These are phyloP conservation scores for Asbolus verrucosus DNA, from an alignment of 1,140 invertebrate species.

Conservation along the genomic window DNA sequence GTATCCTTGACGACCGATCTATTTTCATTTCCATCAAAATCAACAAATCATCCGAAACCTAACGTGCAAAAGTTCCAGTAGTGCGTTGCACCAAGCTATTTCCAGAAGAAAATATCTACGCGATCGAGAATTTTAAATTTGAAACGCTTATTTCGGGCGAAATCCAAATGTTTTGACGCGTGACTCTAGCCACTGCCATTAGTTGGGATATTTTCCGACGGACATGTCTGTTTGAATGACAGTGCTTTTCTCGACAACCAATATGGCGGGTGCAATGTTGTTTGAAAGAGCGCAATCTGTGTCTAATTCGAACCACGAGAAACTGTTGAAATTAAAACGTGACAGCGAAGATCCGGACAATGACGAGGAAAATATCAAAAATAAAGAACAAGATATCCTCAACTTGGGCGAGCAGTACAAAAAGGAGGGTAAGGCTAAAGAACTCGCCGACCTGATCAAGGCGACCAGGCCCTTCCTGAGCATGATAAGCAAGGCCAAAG, in stretches of 20 bases:
- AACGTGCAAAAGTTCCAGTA: too few species aligned
- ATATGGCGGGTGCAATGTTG: slow-evolving; percentile 88
- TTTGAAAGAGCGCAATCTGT: slow-evolving; percentile 83
- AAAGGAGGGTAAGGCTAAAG: slow-evolving; percentile 93
- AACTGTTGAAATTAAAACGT: slow-evolving; percentile 79
- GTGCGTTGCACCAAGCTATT: too few species aligned
- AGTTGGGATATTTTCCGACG: slow-evolving; percentile 4
- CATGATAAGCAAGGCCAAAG: slow-evolving; percentile 98
- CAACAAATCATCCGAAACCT: too few species aligned
- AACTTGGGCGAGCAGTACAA: slow-evolving; percentile 91
- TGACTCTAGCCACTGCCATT: slow-evolving; percentile 32
- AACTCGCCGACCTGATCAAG: slow-evolving; percentile 93
- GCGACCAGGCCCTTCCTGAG: slow-evolving; percentile 93
- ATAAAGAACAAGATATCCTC: slow-evolving; percentile 91
- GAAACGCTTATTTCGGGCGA: too few species aligned
- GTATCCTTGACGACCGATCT: too few species aligned
- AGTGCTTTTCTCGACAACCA: slow-evolving; percentile 64
- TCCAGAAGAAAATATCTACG: too few species aligned
- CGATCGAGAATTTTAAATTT: too few species aligned
- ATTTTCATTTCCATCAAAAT: too few species aligned
- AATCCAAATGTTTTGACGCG: not conserved
- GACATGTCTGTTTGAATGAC: slow-evolving; percentile 57
- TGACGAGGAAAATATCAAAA: slow-evolving; percentile 87
- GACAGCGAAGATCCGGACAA: slow-evolving; percentile 78
- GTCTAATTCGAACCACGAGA: slow-evolving; percentile 75